Conservation (phyloP, 2,113 vertebrate species). For the Calyptomena viridis region DNA sequence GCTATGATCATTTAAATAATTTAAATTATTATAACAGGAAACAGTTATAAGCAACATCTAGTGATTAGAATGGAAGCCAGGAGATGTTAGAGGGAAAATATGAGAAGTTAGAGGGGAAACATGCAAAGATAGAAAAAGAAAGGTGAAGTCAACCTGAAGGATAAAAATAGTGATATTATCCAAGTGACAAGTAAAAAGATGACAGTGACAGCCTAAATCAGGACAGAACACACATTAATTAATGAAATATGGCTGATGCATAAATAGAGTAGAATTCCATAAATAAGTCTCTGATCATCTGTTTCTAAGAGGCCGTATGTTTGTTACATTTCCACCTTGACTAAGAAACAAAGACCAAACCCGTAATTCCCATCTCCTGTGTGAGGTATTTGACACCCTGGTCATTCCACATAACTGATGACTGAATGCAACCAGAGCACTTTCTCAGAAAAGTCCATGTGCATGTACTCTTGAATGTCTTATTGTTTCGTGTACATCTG, state of each 20-base stretch:
- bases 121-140: neutral
- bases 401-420: neutral
- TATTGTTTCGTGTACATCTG: neutral
- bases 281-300: neutral
- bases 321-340: neutral
- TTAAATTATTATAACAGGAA: neutral
- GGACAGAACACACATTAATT: neutral
- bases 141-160: neutral
- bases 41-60: neutral
- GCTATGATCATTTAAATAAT: neutral
- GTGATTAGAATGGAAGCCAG: neutral
- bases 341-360: neutral
- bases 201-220: neutral
- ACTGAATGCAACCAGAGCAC: neutral
- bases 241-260: neutral
- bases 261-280: neutral
- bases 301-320: neutral
- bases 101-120: neutral
- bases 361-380: neutral
- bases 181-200: neutral
- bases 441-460: rapidly evolving
- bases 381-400: neutral
- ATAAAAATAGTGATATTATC: neutral
- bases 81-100: neutral
- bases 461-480: neutral